Evolutionary conservation across 2,888 invertebrate genomes (phyloP).

Genomic region (Aspidapion aeneum): DNA sequence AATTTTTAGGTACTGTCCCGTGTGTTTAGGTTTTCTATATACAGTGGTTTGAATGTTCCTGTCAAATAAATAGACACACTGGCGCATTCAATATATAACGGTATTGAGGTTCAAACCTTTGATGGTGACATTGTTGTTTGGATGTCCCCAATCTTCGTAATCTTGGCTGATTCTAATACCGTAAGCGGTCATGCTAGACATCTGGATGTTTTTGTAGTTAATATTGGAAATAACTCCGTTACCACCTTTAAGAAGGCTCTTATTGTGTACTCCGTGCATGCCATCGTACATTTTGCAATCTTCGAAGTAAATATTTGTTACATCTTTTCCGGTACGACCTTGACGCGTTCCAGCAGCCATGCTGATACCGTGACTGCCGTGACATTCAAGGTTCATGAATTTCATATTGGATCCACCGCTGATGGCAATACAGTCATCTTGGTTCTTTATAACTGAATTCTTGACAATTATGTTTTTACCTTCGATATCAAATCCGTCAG

Average conservation of each 20-base stretch:
- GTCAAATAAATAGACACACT: too few relatives aligned
- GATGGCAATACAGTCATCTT: constrained; percentile 18
- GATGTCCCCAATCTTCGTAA: constrained; percentile 14
- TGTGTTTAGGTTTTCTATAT: too few relatives aligned
- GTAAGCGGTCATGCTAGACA: constrained; percentile 14
- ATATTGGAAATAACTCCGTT: constrained; percentile 14
- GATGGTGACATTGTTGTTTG: constrained; percentile 10
- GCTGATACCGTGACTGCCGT: constrained; percentile 19
- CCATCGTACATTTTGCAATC: neutral
- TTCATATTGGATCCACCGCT: constrained; percentile 14
- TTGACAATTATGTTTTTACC: too few relatives aligned
- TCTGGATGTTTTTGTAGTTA: constrained; percentile 1
- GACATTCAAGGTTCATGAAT: constrained; percentile 16
- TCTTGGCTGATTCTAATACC: constrained; percentile 18
- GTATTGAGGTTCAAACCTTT: too few relatives aligned
- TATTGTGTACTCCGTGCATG: constrained; percentile 12
- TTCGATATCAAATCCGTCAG: too few relatives aligned
- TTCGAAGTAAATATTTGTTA: neutral
- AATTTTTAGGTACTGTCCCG: too few relatives aligned
- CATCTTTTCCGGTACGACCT: constrained; percentile 2
- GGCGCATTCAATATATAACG: too few relatives aligned
- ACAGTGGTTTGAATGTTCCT: too few relatives aligned
- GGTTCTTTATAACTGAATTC: neutral
- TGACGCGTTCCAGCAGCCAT: constrained; percentile 11
- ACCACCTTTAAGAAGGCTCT: constrained; percentile 10